Conservation (phyloP, 2,797 vertebrate genomes). For the Acrossocheilus fasciatus region DNA sequence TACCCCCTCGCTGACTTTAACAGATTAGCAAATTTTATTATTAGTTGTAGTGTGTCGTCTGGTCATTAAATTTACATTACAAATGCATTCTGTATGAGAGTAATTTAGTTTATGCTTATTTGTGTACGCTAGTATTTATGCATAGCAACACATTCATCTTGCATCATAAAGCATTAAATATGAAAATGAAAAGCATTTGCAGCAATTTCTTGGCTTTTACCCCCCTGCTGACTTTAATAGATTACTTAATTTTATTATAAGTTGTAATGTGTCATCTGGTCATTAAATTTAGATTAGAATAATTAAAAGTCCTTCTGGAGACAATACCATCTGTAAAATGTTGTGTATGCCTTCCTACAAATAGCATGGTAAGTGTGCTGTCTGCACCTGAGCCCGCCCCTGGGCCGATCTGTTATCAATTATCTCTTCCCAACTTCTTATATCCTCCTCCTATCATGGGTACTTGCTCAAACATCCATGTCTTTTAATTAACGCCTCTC, state of each 20-base stretch:
- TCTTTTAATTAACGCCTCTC: conserved; percentile 60
- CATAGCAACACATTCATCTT: neutral
- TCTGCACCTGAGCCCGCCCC: conserved; percentile 67
- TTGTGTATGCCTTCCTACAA: conserved; percentile 37
- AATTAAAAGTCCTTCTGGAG: conserved; percentile 68
- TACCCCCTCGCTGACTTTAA: conserved; percentile 61
- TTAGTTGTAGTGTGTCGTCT: conserved; percentile 59
- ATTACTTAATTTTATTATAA: conserved; percentile 66
- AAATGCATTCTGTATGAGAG: conserved; percentile 10
- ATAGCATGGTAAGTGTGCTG: conserved; percentile 63
- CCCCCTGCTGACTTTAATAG: conserved; percentile 64
- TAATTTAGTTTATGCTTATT: neutral
- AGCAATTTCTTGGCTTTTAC: conserved; percentile 42
- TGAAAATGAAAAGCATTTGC: conserved; percentile 31
- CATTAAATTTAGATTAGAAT: conserved; percentile 69
- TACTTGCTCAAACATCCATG: conserved; percentile 57
- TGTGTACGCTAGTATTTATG: neutral
- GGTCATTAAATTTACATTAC: conserved; percentile 67
- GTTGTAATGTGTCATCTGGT: conserved; percentile 57
- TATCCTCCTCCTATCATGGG: conserved; percentile 33
- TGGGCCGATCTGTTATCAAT: conserved; percentile 69
- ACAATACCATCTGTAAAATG: conserved; percentile 52
- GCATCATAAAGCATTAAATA: conserved; percentile 12
- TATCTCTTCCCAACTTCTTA: conserved; percentile 60
- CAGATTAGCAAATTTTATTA: conserved; percentile 64